phyloP scores from a whole-genome alignment of 2,888 invertebrate genomes.

The Macroteleia sp. region DNA sequence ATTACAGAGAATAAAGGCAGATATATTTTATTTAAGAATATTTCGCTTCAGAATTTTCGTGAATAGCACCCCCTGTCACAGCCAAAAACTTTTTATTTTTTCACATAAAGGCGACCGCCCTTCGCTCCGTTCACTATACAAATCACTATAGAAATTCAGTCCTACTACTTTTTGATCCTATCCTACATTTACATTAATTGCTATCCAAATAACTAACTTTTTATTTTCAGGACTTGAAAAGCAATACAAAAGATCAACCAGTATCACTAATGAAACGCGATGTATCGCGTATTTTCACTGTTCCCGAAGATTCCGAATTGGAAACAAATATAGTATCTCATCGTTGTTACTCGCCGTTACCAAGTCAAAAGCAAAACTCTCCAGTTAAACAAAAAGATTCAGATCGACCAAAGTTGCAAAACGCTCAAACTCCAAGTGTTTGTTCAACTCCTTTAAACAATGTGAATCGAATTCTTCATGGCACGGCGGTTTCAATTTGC shows the following conservation, averaged over 20 bases:
- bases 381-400: constrained; percentile 74
- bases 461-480: constrained; percentile 88
- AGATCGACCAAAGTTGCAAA: too few species aligned
- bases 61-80: too few species aligned
- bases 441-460: constrained; percentile 92
- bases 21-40: too few species aligned
- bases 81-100: too few species aligned
- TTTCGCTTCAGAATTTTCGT: too few species aligned
- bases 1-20: too few species aligned
- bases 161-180: too few species aligned
- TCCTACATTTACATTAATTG: too few species aligned
- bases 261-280: constrained; percentile 90
- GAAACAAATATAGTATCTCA: constrained; percentile 65
- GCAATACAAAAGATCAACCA: constrained; percentile 84
- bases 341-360: constrained; percentile 25
- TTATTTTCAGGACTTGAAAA: constrained; percentile 73
- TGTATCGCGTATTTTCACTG: constrained; percentile 91
- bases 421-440: constrained; percentile 89
- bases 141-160: too few species aligned
- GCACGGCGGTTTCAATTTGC: constrained; percentile 90
- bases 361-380: constrained; percentile 68
- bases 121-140: too few species aligned
- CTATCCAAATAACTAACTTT: too few species aligned
- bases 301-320: constrained; percentile 89
- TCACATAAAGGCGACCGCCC: too few species aligned